Conservation (phyloP, 2,797 vertebrate genomes). For the Synaphobranchus kaupii region DNA sequence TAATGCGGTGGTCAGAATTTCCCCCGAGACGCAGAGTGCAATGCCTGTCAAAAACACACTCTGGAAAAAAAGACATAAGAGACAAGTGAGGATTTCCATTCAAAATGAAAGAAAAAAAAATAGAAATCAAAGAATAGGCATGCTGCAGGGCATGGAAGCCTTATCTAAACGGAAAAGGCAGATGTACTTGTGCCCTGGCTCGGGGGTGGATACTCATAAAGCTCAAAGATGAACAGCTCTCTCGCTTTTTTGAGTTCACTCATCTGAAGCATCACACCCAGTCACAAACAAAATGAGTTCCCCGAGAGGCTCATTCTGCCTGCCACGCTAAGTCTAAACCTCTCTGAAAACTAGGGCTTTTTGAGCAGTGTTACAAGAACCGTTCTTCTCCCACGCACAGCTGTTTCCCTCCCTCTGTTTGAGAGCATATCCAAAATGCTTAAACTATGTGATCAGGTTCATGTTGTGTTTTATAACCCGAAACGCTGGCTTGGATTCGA, state of each 20-base stretch:
- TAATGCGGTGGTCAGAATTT: slow-evolving; percentile 12
- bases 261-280: slow-evolving; percentile 2
- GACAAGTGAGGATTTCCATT: background rate
- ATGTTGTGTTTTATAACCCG: background rate
- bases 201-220: background rate
- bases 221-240: background rate
- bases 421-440: background rate
- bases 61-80: background rate
- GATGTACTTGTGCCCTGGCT: background rate
- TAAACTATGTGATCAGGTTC: background rate
- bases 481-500: background rate
- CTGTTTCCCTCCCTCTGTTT: background rate
- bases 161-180: background rate
- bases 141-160: background rate
- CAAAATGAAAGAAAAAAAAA: background rate
- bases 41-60: background rate
- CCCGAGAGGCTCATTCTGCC: background rate
- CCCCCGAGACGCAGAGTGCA: background rate
- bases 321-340: background rate
- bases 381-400: background rate
- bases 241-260: background rate
- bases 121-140: background rate
- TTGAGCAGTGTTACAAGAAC: background rate
- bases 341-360: background rate
- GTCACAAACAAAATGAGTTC: background rate